Base-by-base conservation (phyloP, 2,888 invertebrate genomes). In the Lycaena phlaeas region DNA sequence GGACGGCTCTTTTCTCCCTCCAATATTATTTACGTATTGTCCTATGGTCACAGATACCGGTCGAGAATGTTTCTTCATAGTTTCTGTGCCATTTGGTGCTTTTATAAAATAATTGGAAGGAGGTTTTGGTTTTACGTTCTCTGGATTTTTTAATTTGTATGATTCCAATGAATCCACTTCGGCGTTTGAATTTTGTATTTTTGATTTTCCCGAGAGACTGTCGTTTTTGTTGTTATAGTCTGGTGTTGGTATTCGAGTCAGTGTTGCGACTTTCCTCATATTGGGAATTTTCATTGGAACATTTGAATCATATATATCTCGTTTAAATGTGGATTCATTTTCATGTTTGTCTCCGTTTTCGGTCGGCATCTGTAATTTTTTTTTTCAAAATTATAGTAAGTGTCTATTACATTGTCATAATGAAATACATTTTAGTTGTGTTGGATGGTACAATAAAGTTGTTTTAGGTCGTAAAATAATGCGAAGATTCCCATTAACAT, bases 141-240 rank as follows among this genome's bases (percentile, higher is more conserved):
- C 75, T 14, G 90, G 88, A 59, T 90, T 89, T 50, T 89, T 90
- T 51, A 92, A 64, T 59, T 89, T 89, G 68, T 89, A 92, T 3
- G 92, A 92, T 65, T 92, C 92, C 52, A 92, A 73, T 14, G 92
- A 92, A 57, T 92, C 90, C 84, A 92, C 87, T 68, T 92, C 92
- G 7, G 90, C 92, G 25, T 87, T 85, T 45, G 90, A 90, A 36
- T 77, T 71, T 50, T 68, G 75, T 12, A 68, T 45, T 39, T 61
- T 64, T 4, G 58, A 45, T 36, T 59, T 59, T 34, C 57, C 51
- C 37, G 57, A 44, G 12, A 34, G 12, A 11, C 56, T 41, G 38
- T 66, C 64, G 11, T 53, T 49, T 57, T 73, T 72, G 10, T 50
- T 56, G 40, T 71, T 76, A 46, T 74, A 82, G 61, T 77, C 85